These are phyloP conservation scores for Pheosia gnoma DNA, from an alignment of 2,888 invertebrate species.

Conservation along the genomic window DNA sequence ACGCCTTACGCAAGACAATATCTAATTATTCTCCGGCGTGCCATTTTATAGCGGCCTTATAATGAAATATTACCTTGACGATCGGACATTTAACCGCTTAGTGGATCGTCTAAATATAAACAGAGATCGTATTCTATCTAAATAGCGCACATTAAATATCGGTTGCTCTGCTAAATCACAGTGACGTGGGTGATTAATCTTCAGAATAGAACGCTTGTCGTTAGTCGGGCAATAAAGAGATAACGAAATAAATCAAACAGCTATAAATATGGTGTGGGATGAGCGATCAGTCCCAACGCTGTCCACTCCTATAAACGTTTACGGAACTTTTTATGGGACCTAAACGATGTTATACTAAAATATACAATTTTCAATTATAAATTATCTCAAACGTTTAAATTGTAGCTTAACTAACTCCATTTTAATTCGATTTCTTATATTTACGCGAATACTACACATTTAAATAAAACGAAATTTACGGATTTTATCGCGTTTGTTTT, in stretches of 20 bases:
- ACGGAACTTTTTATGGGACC: constrained; percentile 74
- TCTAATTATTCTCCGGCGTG: constrained; percentile 45
- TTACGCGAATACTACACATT: too few relatives aligned
- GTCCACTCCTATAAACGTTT: constrained; percentile 72
- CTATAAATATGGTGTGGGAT: constrained; percentile 77
- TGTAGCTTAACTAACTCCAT: constrained; percentile 54
- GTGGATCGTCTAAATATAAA: constrained; percentile 74
- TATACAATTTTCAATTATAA: constrained; percentile 69
- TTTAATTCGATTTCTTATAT: constrained; percentile 46
- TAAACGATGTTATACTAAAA: constrained; percentile 70
- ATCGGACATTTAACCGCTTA: constrained; percentile 70
- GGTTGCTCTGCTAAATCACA: constrained; percentile 82
- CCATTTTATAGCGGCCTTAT: constrained; percentile 41
- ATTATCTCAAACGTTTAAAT: constrained; percentile 68
- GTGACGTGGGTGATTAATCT: constrained; percentile 82
- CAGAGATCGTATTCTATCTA: constrained; percentile 73
- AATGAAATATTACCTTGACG: constrained; percentile 60
- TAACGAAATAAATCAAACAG: constrained; percentile 83
- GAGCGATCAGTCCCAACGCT: constrained; percentile 79
- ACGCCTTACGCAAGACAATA: constrained; percentile 41
- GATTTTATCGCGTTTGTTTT: too few relatives aligned
- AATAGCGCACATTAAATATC: constrained; percentile 81
- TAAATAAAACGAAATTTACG: too few relatives aligned
- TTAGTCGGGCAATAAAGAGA: constrained; percentile 81
- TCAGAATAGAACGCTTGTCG: constrained; percentile 80